These are phyloP conservation scores for Drosophila equinoxialis DNA, from an alignment of 1,140 invertebrate species.

Conservation along the genomic window DNA sequence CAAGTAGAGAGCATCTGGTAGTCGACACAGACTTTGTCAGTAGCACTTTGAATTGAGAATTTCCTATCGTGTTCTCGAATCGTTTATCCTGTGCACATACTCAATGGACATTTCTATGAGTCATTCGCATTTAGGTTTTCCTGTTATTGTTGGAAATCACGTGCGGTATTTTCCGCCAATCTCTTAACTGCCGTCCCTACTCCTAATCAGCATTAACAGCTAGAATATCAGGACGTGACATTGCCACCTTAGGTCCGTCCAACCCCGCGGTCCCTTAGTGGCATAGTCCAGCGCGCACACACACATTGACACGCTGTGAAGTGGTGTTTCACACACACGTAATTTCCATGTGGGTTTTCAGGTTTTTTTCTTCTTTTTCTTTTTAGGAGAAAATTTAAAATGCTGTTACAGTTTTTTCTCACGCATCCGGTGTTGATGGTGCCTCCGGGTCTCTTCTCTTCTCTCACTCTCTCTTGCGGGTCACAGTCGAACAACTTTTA, in stretches of 20 bases:
- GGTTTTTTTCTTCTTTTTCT: conserved; percentile 62
- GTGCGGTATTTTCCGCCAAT: conserved; percentile 75
- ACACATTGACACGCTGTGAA: conserved; percentile 17
- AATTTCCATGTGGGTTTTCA: conserved; percentile 71
- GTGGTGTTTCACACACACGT: conserved; percentile 61
- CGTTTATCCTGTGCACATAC: conserved; percentile 29
- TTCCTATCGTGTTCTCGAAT: conserved; percentile 23
- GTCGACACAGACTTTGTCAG: neutral
- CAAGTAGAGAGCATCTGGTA: neutral
- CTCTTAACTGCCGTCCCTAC: conserved; percentile 32
- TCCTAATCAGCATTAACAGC: conserved; percentile 52
- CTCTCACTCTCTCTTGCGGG: conserved; percentile 23
- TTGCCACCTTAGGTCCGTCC: conserved; percentile 20
- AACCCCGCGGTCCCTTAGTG: too few relatives aligned
- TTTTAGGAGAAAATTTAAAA: conserved; percentile 42
- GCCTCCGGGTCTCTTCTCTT: too few relatives aligned
- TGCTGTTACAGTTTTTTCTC: conserved; percentile 68
- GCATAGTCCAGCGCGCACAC: conserved; percentile 12
- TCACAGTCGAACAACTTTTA: conserved; percentile 76
- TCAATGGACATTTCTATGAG: conserved; percentile 52
- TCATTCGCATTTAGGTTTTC: conserved; percentile 64
- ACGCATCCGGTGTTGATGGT: conserved; percentile 52
- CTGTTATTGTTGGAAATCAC: conserved; percentile 75
- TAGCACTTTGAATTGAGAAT: neutral
- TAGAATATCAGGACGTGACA: conserved; percentile 61